Percentiles rank a stretch among this genome's conserved stretches.
phyloP scores from a whole-genome alignment of 2,797 vertebrate genomes.

The Tachyglossus aculeatus region DNA sequence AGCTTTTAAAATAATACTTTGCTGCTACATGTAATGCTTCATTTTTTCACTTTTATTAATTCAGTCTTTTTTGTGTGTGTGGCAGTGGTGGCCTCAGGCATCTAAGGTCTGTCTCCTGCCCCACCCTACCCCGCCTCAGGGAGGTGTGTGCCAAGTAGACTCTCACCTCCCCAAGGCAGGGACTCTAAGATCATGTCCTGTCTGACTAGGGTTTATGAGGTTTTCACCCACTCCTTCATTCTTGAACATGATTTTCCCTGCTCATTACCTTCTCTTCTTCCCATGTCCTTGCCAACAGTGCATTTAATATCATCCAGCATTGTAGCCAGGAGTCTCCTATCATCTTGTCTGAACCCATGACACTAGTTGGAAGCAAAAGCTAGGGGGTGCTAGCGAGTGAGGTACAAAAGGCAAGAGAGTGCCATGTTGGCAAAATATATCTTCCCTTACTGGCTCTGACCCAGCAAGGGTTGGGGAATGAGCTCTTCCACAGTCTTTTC shows the following conservation, averaged over 20 bases:
- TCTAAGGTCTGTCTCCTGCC: slow-evolving; percentile 17
- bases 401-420: background rate
- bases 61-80: slow-evolving; percentile 59
- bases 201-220: slow-evolving; percentile 17
- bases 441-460: background rate
- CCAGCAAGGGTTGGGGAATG: background rate
- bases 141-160: slow-evolving; percentile 12
- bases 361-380: background rate
- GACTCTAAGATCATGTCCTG: slow-evolving; percentile 13
- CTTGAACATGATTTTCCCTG: background rate
- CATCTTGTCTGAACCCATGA: background rate
- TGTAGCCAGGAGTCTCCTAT: background rate
- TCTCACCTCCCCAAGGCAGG: background rate
- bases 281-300: background rate
- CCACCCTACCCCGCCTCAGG: slow-evolving; percentile 15
- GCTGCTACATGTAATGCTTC: slow-evolving; percentile 68
- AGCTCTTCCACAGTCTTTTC: background rate
- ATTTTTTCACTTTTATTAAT: slow-evolving; percentile 75
- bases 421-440: background rate
- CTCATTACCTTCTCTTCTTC: background rate
- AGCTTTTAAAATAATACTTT: slow-evolving; percentile 74
- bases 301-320: background rate
- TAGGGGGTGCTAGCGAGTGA: background rate
- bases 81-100: slow-evolving; percentile 34
- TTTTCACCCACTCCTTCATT: slow-evolving; percentile 8